These are phyloP conservation scores for Spea multiplicata DNA, from an alignment of 2,113 vertebrate genomes.

Conservation along the genomic window DNA sequence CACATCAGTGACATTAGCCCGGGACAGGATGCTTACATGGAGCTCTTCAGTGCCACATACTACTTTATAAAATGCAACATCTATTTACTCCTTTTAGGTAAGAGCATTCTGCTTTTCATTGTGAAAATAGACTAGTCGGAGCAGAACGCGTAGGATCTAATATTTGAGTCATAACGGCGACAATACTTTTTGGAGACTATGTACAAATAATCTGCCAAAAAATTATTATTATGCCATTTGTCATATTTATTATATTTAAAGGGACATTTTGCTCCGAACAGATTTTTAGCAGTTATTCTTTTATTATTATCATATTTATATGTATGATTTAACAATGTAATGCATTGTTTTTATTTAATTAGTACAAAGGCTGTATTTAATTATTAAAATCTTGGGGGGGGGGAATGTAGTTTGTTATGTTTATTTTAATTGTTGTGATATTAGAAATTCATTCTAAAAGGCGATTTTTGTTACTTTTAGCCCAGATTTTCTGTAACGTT, in stretches of 20 bases:
- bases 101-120: constrained; percentile 50
- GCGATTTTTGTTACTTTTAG: no score
- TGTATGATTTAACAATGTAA: no score
- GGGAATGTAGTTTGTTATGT: no score
- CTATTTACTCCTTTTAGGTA: constrained; percentile 71
- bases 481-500: no score
- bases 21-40: constrained; percentile 69
- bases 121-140: background rate
- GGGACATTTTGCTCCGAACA: background rate
- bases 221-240: background rate
- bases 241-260: background rate
- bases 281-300: no score
- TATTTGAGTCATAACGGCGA: no score
- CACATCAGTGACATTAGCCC: constrained; percentile 50
- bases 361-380: no score
- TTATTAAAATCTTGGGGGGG: no score
- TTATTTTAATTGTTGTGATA: no score
- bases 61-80: constrained; percentile 61
- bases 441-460: no score
- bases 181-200: background rate
- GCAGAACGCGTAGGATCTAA: background rate
- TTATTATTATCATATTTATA: no score
- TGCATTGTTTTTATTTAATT: no score
- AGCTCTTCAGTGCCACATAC: constrained; percentile 55
- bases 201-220: background rate